Evolutionary conservation across 2,888 invertebrate genomes (phyloP).

Genomic region (Cryptophagus acutangulus): DNA sequence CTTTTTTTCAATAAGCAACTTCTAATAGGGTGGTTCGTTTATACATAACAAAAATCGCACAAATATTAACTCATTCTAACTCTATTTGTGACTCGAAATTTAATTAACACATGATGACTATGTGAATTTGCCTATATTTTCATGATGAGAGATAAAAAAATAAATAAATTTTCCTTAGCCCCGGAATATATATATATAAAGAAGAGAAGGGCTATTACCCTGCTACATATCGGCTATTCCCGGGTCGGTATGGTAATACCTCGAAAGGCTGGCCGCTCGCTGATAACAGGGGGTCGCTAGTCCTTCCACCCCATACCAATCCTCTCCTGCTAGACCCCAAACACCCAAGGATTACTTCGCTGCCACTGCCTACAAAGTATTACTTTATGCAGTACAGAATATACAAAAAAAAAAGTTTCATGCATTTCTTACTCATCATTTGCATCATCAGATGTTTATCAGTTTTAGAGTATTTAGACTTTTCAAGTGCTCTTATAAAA

Average conservation of each 20-base stretch:
- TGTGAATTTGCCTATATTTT: neutral
- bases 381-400: too few species aligned
- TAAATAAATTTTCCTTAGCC: neutral
- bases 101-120: neutral
- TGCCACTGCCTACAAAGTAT: too few species aligned
- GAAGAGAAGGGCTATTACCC: slow-evolving; percentile 25
- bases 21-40: slow-evolving; percentile 46
- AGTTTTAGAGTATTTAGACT: too few species aligned
- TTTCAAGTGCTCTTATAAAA: too few species aligned
- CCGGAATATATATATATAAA: slow-evolving; percentile 20
- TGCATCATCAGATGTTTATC: too few species aligned
- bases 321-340: slow-evolving; percentile 21
- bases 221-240: slow-evolving; percentile 44
- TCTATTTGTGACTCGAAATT: neutral
- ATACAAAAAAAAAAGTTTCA: too few species aligned
- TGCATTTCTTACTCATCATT: too few species aligned
- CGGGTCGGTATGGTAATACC: slow-evolving; percentile 48
- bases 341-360: slow-evolving; percentile 13
- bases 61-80: slow-evolving; percentile 29
- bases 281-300: slow-evolving; percentile 49
- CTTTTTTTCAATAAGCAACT: slow-evolving; percentile 44
- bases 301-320: slow-evolving; percentile 30
- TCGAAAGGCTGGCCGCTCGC: slow-evolving; percentile 48
- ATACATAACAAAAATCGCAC: slow-evolving; percentile 42
- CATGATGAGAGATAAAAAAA: slow-evolving; percentile 4